These are phyloP conservation scores for Dicyrtoma fusca DNA, from an alignment of 2,888 invertebrate species.

Conservation along the genomic window DNA sequence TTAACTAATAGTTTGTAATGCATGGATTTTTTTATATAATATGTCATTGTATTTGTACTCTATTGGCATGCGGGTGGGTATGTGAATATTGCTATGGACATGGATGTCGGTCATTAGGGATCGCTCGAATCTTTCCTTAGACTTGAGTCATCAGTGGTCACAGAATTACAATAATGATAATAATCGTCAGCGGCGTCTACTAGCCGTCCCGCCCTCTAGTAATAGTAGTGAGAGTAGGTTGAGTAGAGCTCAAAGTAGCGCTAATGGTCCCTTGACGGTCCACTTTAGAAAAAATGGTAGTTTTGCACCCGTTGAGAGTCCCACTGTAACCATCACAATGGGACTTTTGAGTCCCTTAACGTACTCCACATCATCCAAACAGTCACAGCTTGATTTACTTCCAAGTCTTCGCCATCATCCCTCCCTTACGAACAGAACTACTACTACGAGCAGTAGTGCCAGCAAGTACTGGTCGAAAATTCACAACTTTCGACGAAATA, in stretches of 20 bases:
- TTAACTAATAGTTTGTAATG: not conserved
- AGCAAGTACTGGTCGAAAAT: too few species aligned
- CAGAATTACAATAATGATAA: conserved; percentile 17
- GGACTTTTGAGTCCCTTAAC: too few species aligned
- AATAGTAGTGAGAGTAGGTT: conserved; percentile 23
- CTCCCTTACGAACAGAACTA: conserved; percentile 8
- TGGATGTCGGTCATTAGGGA: too few species aligned
- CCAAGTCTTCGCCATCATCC: too few species aligned
- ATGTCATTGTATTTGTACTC: not conserved
- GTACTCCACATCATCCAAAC: too few species aligned
- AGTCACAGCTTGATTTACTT: too few species aligned
- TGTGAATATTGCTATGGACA: too few species aligned
- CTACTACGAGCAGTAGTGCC: too few species aligned
- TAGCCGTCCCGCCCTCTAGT: conserved; percentile 17
- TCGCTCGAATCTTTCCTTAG: conserved; percentile 41
- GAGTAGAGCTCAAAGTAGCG: too few species aligned
- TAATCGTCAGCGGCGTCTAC: not conserved
- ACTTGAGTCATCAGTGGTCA: conserved; percentile 35
- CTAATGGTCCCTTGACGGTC: too few species aligned
- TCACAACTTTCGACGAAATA: too few species aligned
- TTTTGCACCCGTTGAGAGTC: not conserved
- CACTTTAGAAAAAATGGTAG: not conserved
- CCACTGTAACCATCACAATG: not conserved
- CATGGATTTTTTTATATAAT: not conserved
- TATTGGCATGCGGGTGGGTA: conserved; percentile 6